Percentiles rank a stretch among this genome's conserved stretches.
Conservation (phyloP, 2,888 invertebrate species). For the Barypeithes pellucidus region DNA sequence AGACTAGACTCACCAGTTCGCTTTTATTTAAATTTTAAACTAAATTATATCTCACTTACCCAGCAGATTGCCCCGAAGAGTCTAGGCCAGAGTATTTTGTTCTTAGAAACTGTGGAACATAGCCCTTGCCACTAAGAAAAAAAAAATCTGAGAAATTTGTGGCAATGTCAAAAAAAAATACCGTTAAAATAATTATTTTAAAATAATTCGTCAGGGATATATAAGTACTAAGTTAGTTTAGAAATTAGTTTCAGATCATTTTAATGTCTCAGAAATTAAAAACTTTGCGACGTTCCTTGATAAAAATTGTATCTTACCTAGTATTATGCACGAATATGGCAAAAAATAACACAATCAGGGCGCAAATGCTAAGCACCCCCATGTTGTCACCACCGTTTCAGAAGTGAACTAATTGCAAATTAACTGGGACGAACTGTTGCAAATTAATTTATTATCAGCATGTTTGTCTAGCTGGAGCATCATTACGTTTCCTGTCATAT, state of each 20-base stretch:
- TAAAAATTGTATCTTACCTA: slow-evolving; percentile 33
- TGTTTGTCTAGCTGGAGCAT: background rate
- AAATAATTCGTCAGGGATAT: too few relatives aligned
- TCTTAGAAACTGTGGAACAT: slow-evolving; percentile 48
- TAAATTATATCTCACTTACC: too few relatives aligned
- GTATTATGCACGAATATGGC: slow-evolving; percentile 21
- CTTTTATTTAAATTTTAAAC: too few relatives aligned
- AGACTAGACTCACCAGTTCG: too few relatives aligned
- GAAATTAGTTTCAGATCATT: too few relatives aligned
- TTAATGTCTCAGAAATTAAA: too few relatives aligned
- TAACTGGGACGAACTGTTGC: slow-evolving; percentile 14
- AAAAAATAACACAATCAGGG: slow-evolving; percentile 29
- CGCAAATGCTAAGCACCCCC: slow-evolving; percentile 41
- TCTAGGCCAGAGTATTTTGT: slow-evolving; percentile 37
- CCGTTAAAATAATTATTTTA: too few relatives aligned
- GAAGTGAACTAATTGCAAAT: slow-evolving; percentile 4
- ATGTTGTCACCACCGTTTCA: slow-evolving; percentile 19
- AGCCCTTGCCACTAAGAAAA: slow-evolving; percentile 37
- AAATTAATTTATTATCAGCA: slow-evolving; percentile 20
- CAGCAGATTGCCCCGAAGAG: slow-evolving; percentile 26
- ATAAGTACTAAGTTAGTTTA: too few relatives aligned
- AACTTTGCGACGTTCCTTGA: slow-evolving; percentile 9
- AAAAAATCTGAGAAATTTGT: background rate
- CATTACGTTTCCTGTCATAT: background rate
- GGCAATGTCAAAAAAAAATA: too few relatives aligned